Evolutionary conservation across 2,113 vertebrate species (phyloP).

Genomic region (Erinaceus europaeus): DNA sequence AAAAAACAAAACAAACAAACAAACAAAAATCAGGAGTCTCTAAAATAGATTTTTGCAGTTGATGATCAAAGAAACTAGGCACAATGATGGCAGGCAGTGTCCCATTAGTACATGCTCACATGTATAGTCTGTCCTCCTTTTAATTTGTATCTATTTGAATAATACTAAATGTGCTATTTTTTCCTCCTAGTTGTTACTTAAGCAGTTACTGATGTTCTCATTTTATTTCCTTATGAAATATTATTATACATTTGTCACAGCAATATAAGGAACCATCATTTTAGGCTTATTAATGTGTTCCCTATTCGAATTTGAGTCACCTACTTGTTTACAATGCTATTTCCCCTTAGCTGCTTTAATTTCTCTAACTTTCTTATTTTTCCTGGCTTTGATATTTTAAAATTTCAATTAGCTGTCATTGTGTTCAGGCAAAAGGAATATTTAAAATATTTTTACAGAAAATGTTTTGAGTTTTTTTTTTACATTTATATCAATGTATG

Average conservation of each 20-base stretch:
- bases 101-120: not conserved
- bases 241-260: not conserved
- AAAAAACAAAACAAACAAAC: no score
- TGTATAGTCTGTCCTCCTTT: not conserved
- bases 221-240: not conserved
- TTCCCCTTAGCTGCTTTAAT: not conserved
- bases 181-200: not conserved
- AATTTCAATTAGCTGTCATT: not conserved
- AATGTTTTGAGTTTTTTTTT: not conserved
- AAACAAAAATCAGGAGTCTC: no score
- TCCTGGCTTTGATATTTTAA: not conserved
- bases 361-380: not conserved
- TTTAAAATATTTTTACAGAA: not conserved
- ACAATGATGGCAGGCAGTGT: not conserved
- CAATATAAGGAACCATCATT: not conserved
- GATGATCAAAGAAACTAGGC: not conserved
- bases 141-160: not conserved
- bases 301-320: not conserved
- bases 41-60: not conserved
- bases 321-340: not conserved
- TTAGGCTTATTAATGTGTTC: not conserved
- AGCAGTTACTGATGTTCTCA: not conserved
- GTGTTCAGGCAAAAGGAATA: not conserved
- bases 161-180: not conserved
- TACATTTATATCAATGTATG: not conserved